These are phyloP conservation scores for Ctenoplectra terminalis DNA, from an alignment of 1,140 invertebrate genomes.

Conservation along the genomic window DNA sequence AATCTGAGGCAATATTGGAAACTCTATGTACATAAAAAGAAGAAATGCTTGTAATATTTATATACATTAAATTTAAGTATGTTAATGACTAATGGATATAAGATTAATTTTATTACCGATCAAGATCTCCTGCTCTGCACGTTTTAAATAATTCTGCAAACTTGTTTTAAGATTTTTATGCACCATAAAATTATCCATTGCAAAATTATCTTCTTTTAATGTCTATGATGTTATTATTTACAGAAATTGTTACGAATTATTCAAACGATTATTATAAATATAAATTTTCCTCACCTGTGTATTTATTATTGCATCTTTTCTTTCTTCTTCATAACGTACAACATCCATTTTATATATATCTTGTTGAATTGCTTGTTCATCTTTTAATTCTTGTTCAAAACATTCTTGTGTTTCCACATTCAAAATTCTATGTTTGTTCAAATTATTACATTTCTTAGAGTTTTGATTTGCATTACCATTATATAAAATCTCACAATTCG, in stretches of 20 bases:
- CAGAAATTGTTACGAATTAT: not conserved
- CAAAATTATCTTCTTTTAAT: slow-evolving; percentile 23
- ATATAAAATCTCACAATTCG: slow-evolving; percentile 7
- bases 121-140: slow-evolving; percentile 58
- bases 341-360: slow-evolving; percentile 74
- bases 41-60: slow-evolving; percentile 45
- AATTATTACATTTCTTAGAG: slow-evolving; percentile 19
- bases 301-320: slow-evolving; percentile 17
- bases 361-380: slow-evolving; percentile 59
- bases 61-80: slow-evolving; percentile 28
- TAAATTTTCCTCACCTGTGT: slow-evolving; percentile 17
- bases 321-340: slow-evolving; percentile 55
- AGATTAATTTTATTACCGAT: slow-evolving; percentile 56
- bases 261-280: slow-evolving; percentile 1
- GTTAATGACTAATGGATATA: slow-evolving; percentile 17
- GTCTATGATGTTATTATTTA: slow-evolving; percentile 6
- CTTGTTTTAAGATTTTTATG: slow-evolving; percentile 64
- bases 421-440: slow-evolving; percentile 37
- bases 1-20: slow-evolving; percentile 42
- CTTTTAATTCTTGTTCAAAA: slow-evolving; percentile 34
- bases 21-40: slow-evolving; percentile 42
- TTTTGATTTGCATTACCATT: not conserved
- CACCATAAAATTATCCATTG: slow-evolving; percentile 55
- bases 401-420: slow-evolving; percentile 4
- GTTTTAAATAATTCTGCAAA: slow-evolving; percentile 67